Evolutionary conservation across 1,140 invertebrate species (phyloP).

Genomic region (Temnothorax nylanderi): DNA sequence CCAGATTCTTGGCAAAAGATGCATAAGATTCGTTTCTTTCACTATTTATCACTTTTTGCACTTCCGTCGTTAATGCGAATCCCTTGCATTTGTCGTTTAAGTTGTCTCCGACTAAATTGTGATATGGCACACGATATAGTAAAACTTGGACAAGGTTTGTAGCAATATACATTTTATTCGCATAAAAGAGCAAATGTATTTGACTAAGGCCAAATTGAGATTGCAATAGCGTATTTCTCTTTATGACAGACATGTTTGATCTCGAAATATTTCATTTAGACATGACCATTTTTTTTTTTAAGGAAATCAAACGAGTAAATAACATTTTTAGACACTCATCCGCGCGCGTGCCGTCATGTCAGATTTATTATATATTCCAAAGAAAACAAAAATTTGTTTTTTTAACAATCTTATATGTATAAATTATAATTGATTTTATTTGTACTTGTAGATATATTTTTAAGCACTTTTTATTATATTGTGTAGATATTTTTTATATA

Average conservation of each 20-base stretch:
- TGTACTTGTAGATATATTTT: not conserved
- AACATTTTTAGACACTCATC: not conserved
- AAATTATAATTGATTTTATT: not conserved
- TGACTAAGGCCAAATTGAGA: not conserved
- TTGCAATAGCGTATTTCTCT: not conserved
- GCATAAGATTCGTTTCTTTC: not conserved
- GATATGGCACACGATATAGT: not conserved
- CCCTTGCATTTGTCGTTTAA: not conserved
- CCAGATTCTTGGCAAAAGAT: not conserved
- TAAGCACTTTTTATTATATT: not conserved
- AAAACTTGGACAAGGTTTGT: not conserved
- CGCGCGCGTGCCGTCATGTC: not conserved
- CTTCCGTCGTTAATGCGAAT: slow-evolving; percentile 29
- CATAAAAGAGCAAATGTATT: not conserved
- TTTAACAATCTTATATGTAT: not conserved
- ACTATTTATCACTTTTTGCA: slow-evolving; percentile 3
- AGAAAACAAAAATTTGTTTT: not conserved
- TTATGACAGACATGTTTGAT: not conserved
- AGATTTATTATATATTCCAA: not conserved
- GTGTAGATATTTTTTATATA: not conserved
- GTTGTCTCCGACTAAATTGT: not conserved
- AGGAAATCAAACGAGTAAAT: not conserved
- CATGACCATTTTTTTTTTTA: not conserved
- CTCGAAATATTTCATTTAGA: not conserved
- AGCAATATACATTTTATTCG: not conserved